These are phyloP conservation scores for Phrynocephalus guinanensis DNA, from an alignment of 2,797 vertebrate genomes.

Conservation along the genomic window DNA sequence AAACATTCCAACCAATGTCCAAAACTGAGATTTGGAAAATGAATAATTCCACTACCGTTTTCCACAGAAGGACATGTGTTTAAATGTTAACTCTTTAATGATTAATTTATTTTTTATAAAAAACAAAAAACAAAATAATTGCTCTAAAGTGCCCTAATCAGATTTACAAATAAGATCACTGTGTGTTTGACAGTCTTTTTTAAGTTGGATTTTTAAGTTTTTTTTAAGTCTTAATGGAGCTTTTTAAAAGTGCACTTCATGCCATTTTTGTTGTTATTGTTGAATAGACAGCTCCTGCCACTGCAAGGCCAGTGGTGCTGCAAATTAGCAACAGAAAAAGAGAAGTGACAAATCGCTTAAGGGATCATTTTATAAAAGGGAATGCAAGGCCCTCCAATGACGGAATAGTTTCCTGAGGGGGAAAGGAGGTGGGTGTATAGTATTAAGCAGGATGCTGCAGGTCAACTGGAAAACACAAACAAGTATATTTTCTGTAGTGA, in stretches of 20 bases:
- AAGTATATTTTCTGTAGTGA: too few relatives aligned
- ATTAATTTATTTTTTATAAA: neutral
- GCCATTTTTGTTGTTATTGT: neutral
- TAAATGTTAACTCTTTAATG: neutral
- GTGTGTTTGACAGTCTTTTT: neutral
- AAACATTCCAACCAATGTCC: slow-evolving; percentile 13
- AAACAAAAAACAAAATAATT: neutral
- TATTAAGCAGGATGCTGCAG: too few relatives aligned
- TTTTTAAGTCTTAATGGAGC: neutral
- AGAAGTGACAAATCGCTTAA: neutral
- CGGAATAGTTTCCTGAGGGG: neutral
- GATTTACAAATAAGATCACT: neutral
- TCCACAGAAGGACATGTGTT: neutral
- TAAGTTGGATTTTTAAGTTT: neutral
- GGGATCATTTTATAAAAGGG: neutral
- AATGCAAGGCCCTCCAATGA: neutral
- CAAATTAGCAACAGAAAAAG: neutral
- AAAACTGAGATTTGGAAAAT: neutral
- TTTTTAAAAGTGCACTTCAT: neutral
- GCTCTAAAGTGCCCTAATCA: neutral
- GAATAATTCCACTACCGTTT: neutral
- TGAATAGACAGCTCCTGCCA: neutral
- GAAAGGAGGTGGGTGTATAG: too few relatives aligned
- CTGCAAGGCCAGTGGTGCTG: neutral
- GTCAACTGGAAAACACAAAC: too few relatives aligned